Evolutionary conservation across 1,140 invertebrate species (phyloP).

Genomic region (Drusus annulatus): DNA sequence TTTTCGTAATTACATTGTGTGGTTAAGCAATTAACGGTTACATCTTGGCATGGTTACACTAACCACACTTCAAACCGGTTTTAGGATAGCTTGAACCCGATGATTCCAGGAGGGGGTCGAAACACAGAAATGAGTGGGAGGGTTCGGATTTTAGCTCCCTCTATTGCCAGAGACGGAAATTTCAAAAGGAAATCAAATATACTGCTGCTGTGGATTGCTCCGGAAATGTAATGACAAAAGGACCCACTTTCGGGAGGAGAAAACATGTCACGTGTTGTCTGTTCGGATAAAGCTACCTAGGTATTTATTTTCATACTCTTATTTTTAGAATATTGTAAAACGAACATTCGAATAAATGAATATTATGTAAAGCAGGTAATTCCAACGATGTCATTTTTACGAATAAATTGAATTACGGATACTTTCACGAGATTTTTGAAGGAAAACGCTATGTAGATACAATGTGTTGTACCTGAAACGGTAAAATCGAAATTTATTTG

Average conservation of each 20-base stretch:
- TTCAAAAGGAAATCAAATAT: slow-evolving; percentile 32
- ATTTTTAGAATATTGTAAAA: background rate
- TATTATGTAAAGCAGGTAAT: background rate
- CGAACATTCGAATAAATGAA: background rate
- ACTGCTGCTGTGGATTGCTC: background rate
- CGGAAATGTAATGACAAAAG: slow-evolving; percentile 14
- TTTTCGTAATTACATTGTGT: slow-evolving; percentile 18
- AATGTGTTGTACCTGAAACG: too few relatives aligned
- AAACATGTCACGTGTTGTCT: background rate
- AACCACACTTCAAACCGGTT: slow-evolving; percentile 25
- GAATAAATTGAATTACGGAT: too few relatives aligned
- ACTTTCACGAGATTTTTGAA: too few relatives aligned
- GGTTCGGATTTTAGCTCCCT: background rate
- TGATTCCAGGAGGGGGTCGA: background rate
- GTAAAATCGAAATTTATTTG: too few relatives aligned
- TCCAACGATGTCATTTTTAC: too few relatives aligned
- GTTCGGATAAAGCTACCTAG: background rate
- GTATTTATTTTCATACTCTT: background rate
- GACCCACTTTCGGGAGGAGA: background rate
- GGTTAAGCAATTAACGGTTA: slow-evolving; percentile 26
- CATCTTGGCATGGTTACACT: slow-evolving; percentile 14
- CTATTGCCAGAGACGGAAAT: background rate
- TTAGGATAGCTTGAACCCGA: background rate
- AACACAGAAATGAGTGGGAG: background rate
- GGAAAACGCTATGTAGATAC: too few relatives aligned